Evolutionary conservation across 2,888 invertebrate species (phyloP), one percentile per base, ranked within the genome.

Genomic region (Parasteatoda lunata): DNA sequence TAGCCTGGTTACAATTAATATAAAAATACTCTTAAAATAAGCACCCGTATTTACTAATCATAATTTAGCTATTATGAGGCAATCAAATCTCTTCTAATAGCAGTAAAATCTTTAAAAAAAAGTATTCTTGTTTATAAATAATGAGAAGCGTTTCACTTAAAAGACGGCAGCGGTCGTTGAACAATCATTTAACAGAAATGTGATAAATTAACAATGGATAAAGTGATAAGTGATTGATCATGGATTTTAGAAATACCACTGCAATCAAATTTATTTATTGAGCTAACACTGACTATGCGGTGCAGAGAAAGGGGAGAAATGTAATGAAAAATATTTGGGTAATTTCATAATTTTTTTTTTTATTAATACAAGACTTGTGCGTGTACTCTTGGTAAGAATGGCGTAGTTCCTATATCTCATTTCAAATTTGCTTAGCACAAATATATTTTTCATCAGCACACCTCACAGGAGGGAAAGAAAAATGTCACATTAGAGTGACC

Each of bases 351-450:
- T 85, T 85, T 59, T 11, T 54, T 77, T 80, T 79, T 80, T 85
- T 85, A 80, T 65, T 77, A 72, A 59, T 59, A 81, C 81, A 82
- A 87, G 86, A 82, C 68, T 87, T 87, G 86, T 87, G 86, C 86
- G 86, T 87, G 86, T 82, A 87, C 86, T 81, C 81, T 87, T 87
- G 86, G 86, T 87, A 77, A 87, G 71, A 81, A 87, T 87, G 86
- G 81, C 86, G 82, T 80, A 76, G 85, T 85, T 85, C 85, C 71
- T 80, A 80, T 72, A 65, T 66, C 54, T 80, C 4, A 8, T 59
- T 13, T 80, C 70, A 77, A 80, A 85, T 80, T 80, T 85, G 85
- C 80, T 71, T 85, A 85, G 85, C 85, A 85, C 85, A 85, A 85
- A 85, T 85, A 85, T 85, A 85, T 85, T 30, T 30, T 71, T 79